A percentile compares a stretch with the other conserved stretches of the same genome.
Conservation (phyloP, 2,113 vertebrate genomes). For the Sander lucioperca region DNA sequence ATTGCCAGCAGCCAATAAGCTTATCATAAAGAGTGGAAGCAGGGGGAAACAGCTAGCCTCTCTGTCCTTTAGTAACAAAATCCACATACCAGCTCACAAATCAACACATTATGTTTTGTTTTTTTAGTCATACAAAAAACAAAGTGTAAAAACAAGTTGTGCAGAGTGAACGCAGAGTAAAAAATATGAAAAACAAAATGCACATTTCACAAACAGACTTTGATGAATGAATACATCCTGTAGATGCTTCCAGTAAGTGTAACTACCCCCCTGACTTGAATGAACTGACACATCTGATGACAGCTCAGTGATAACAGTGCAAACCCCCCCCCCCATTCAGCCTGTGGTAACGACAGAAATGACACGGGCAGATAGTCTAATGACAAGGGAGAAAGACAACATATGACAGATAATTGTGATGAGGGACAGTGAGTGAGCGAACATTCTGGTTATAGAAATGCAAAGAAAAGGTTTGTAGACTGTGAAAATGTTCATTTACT, state of each 20-base stretch:
- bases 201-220: not conserved
- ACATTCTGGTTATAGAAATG: not conserved
- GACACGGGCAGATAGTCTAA: slow-evolving; percentile 62
- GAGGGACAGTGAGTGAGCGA: slow-evolving; percentile 41
- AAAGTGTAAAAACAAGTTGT: too few species aligned
- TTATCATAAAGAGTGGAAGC: not conserved
- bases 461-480: not conserved
- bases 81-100: too few species aligned
- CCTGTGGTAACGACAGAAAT: slow-evolving; percentile 58
- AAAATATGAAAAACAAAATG: too few species aligned
- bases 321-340: slow-evolving; percentile 1
- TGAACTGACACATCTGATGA: slow-evolving; percentile 59
- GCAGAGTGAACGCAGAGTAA: too few species aligned
- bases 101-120: too few species aligned
- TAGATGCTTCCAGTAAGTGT: slow-evolving; percentile 35
- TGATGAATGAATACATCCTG: slow-evolving; percentile 4
- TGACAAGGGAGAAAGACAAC: slow-evolving; percentile 46
- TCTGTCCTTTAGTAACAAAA: too few species aligned
- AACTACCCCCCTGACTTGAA: slow-evolving; percentile 46
- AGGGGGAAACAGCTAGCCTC: not conserved
- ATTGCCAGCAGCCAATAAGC: not conserved
- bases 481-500: not conserved
- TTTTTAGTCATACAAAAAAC: too few species aligned
- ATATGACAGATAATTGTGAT: slow-evolving; percentile 46
- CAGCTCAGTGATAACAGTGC: slow-evolving; percentile 60